phyloP scores from a whole-genome alignment of 2,113 vertebrate genomes.

The Lethenteron camtschaticum region DNA sequence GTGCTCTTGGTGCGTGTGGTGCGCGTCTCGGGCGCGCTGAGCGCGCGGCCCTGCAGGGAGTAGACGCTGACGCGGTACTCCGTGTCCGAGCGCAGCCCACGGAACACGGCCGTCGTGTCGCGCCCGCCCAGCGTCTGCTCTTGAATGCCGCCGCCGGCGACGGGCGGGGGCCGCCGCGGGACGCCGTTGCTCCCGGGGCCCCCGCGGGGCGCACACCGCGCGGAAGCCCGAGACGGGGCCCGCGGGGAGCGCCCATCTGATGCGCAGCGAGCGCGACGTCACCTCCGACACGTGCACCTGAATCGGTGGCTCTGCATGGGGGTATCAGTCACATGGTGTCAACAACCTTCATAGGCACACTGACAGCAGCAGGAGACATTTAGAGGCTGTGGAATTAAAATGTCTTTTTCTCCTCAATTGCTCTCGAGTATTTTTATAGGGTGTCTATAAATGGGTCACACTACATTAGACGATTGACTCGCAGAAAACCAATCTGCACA shows the following conservation, averaged over 20 bases:
- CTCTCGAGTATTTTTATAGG: too few relatives aligned
- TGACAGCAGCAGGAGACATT: too few relatives aligned
- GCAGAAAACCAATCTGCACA: too few relatives aligned
- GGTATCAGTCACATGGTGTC: too few relatives aligned
- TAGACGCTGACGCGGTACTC: constrained; percentile 61
- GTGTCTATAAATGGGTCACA: too few relatives aligned
- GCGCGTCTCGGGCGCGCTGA: constrained; percentile 40
- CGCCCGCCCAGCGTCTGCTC: constrained; percentile 41
- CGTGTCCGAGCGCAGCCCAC: constrained; percentile 55
- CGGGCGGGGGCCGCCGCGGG: background rate
- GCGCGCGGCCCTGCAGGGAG: constrained; percentile 46
- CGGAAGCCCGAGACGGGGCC: background rate
- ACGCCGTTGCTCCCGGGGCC: too few relatives aligned
- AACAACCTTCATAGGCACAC: too few relatives aligned
- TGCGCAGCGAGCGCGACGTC: background rate
- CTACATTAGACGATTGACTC: too few relatives aligned
- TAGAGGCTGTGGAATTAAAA: too few relatives aligned
- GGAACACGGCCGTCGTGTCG: constrained; percentile 37
- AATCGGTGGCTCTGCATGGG: background rate
- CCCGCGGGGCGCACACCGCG: too few relatives aligned
- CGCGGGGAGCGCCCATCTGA: background rate
- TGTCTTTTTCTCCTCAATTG: too few relatives aligned
- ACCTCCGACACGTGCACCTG: constrained; percentile 3
- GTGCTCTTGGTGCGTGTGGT: constrained; percentile 63
- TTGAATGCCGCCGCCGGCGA: constrained; percentile 34